Conservation (phyloP, 2,888 invertebrate species). For the Hyposoter dolosus region DNA sequence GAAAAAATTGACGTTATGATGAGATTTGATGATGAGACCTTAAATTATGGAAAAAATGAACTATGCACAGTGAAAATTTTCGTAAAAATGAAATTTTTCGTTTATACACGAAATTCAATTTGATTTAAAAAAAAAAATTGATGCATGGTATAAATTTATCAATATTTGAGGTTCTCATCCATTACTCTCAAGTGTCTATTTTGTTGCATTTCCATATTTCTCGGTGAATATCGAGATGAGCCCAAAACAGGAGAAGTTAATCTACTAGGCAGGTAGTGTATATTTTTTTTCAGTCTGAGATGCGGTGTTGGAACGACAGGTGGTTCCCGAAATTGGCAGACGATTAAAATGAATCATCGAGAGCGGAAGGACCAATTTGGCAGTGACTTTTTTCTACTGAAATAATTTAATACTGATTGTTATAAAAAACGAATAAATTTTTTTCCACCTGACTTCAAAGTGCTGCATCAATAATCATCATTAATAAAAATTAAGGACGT, state of each 20-base stretch:
- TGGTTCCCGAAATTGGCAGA: conserved; percentile 6
- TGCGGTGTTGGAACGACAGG: conserved; percentile 11
- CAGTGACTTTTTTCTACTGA: background rate
- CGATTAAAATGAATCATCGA: background rate
- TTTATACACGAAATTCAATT: background rate
- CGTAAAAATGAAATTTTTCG: background rate
- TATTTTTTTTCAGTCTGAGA: conserved; percentile 33
- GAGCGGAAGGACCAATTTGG: background rate
- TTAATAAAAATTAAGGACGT: background rate
- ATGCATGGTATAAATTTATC: too few relatives aligned
- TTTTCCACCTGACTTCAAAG: background rate
- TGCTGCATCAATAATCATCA: background rate
- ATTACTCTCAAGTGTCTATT: background rate
- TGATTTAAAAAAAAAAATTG: background rate
- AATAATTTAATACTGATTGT: background rate
- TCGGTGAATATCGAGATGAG: background rate
- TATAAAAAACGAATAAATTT: background rate
- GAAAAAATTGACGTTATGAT: background rate
- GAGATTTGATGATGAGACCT: too few relatives aligned
- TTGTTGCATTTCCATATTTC: background rate
- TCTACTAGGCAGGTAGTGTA: conserved; percentile 34
- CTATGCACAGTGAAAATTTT: background rate
- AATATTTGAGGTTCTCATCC: too few relatives aligned
- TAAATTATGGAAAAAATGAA: too few relatives aligned
- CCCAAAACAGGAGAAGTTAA: background rate